Evolutionary conservation across 2,888 invertebrate genomes (phyloP), one percentile per base, ranked within the genome.

Genomic region (Hydriomena furcata): DNA sequence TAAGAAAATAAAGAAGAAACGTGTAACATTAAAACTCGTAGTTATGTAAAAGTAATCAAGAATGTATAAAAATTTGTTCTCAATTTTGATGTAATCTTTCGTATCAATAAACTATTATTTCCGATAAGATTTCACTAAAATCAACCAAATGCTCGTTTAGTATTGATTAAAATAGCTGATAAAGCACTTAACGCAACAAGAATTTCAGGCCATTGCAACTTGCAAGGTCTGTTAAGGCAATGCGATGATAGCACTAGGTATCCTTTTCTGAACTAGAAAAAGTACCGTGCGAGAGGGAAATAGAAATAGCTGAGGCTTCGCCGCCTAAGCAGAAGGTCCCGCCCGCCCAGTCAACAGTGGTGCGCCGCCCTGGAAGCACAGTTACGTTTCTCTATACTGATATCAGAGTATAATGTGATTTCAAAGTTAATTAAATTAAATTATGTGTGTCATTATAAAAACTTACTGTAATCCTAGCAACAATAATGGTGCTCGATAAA

Each of bases 311-410:
- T 63, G 68, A 85, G 82, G 84, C 78, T 82, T 77, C 68, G 72
- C 78, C 80, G 75, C 80, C 81, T 68, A 73, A 75, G 72, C 72
- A 59, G 60, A 70, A 70, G 63, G 78, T 75, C 82, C 87, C 86
- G 87, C 89, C 89, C 88, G 86, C 88, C 89, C 88, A 89, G 88
- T 89, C 70, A 73, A 73, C 66, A 67, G 60, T 65, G 69, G 82
- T 58, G 61, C 66, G 72, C 76, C 75, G 83, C 76, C 75, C 79
- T 71, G 81, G 56, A 58, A 68, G 71, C 77, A 79, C 75, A 55
- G 63, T 60, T 48, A 48, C 44, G 54, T 53, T 63, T 51, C 10
- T 17, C 27, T 20, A 3, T 30, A 41, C 31, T 51, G 41, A 57
- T 52, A 43, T 48, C n/a, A 45, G 43, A 48, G 41, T 45, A 55